Base-by-base conservation (phyloP, 2,888 invertebrate species). In the Acrobasis suavella region DNA sequence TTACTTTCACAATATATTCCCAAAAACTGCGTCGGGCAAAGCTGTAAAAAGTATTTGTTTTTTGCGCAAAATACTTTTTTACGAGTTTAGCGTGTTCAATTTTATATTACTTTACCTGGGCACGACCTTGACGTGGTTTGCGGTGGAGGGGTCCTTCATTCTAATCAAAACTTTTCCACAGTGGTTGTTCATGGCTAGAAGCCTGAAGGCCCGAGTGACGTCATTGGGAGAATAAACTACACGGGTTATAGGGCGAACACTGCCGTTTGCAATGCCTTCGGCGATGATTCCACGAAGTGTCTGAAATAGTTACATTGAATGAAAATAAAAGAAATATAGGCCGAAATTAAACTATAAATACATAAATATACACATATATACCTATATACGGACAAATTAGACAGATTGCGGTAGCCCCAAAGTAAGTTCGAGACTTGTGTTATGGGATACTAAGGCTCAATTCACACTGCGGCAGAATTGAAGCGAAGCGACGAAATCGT, bases 141-240 rank as follows among this genome's bases (percentile, higher is more conserved):
- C 52, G 12, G 68, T 64, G 2, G 73, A 72, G 5, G 74, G 70
- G 50, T 76, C 77, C 37, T 71, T 75, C 73, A 85, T 74, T 39
- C 59, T 74, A 16, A 86, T 71, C 1, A 86, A 60, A 16, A 81
- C 79, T 62, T 75, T 75, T 0, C 82, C 83, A 12, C 73, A 67
- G 72, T 97, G 96, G 77, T 96, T 96, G 42, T 96, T 94, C 0
- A 90, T 82, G 0, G 93, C 89, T 86, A 95, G 88, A 0, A 90
- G 89, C 65, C 76, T 89, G 77, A 96, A 96, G 0, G 96, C 96
- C 64, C 91, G 88, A 75, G 96, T 95, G 0, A 96, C 82, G 72
- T 96, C 93, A 62, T 94, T 87, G 15, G 87, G 89, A 7, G 89
- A 78, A 76, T 96, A 97, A 7, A 95, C 89, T 0, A 94, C 94